Percentiles rank a stretch among this genome's conserved stretches.
Conservation (phyloP, 2,113 vertebrate genomes). For the Sander lucioperca region DNA sequence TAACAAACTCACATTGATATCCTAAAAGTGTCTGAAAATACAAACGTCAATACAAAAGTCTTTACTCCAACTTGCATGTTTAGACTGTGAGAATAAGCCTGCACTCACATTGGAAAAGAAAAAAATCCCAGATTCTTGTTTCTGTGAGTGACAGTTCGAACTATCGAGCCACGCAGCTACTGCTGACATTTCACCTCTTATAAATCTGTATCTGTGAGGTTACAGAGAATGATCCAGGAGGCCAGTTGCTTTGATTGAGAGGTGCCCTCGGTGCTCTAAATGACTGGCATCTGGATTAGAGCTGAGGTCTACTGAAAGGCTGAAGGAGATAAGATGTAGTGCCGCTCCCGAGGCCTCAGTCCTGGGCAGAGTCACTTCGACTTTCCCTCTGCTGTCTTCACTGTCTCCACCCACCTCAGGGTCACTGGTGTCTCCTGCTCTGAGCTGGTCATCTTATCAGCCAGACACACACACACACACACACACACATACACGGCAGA, state of each 20-base stretch:
- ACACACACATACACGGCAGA: constrained; percentile 9
- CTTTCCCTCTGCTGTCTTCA: constrained; percentile 31
- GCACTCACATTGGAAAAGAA: background rate
- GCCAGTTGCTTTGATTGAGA: constrained; percentile 50
- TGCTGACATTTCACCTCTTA: constrained; percentile 7
- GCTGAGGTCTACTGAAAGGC: constrained; percentile 49
- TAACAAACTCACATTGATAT: background rate
- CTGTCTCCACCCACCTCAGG: constrained; percentile 44
- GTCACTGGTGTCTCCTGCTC: constrained; percentile 25
- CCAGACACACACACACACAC: constrained; percentile 1
- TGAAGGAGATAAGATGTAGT: constrained; percentile 59
- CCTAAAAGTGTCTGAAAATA: background rate
- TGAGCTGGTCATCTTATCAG: constrained; percentile 48
- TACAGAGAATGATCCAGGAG: constrained; percentile 29
- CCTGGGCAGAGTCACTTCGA: constrained; percentile 46
- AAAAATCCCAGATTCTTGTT: background rate
- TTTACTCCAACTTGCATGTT: background rate
- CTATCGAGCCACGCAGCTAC: background rate
- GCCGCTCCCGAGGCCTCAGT: constrained; percentile 44
- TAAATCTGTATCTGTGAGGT: constrained; percentile 36
- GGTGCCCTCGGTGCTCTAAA: constrained; percentile 35
- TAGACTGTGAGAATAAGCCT: background rate
- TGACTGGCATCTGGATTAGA: constrained; percentile 45
- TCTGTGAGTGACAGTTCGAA: background rate
- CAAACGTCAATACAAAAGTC: background rate